Evolutionary conservation across 2,888 invertebrate genomes (phyloP).

Genomic region (Aleiodes alternator): DNA sequence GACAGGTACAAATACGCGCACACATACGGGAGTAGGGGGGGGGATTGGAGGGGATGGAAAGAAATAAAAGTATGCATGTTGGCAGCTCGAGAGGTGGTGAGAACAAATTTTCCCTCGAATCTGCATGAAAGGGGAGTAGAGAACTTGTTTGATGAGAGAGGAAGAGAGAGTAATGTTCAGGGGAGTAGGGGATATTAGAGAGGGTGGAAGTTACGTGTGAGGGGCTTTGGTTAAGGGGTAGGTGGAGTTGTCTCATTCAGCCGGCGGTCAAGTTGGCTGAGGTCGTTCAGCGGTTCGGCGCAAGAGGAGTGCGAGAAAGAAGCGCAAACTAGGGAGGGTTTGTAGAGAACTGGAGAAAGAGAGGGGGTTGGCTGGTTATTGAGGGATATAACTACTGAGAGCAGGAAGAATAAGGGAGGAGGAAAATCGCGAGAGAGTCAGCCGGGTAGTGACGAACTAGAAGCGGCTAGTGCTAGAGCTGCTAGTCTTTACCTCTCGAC

Average conservation of each 20-base stretch:
- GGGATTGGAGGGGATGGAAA: neutral
- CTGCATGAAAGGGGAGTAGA: slow-evolving; percentile 46
- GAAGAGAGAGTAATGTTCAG: neutral
- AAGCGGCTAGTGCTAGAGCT: slow-evolving; percentile 20
- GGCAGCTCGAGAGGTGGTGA: slow-evolving; percentile 37
- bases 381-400: neutral
- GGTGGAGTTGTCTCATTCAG: slow-evolving; percentile 44
- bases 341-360: neutral
- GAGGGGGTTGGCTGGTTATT: neutral
- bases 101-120: slow-evolving; percentile 55
- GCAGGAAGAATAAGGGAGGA: neutral
- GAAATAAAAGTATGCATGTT: slow-evolving; percentile 7
- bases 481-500: slow-evolving; percentile 37
- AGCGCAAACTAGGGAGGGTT: slow-evolving; percentile 35
- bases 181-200: neutral
- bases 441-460: slow-evolving; percentile 42
- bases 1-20: slow-evolving; percentile 24
- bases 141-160: slow-evolving; percentile 18
- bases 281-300: slow-evolving; percentile 26
- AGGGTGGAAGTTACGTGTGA: neutral
- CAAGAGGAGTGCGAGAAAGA: slow-evolving; percentile 27
- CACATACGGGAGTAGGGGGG: neutral
- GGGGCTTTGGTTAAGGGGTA: slow-evolving; percentile 6
- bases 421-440: slow-evolving; percentile 29
- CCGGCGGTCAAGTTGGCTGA: slow-evolving; percentile 48